These are phyloP conservation scores for Drosophila sucinea DNA, from an alignment of 1,140 invertebrate species.

Conservation along the genomic window DNA sequence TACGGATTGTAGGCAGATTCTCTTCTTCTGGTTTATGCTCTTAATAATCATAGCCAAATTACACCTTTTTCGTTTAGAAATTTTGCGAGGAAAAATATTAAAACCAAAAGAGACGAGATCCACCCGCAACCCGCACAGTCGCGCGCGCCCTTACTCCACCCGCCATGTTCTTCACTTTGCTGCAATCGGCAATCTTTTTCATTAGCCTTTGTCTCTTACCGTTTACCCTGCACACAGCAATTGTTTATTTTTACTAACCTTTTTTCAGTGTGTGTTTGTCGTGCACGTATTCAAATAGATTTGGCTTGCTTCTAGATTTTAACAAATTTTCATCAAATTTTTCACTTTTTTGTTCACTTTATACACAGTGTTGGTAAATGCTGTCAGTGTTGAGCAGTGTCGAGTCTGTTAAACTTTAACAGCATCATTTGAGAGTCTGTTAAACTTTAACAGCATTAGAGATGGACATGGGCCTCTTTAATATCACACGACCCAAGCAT, in stretches of 20 bases:
- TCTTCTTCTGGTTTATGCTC: too few species aligned
- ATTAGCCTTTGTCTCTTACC: not conserved
- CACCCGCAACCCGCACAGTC: not conserved
- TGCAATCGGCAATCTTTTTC: not conserved
- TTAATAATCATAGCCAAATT: too few species aligned
- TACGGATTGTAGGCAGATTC: too few species aligned
- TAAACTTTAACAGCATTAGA: not conserved
- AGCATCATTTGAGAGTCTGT: not conserved
- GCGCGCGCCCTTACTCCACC: conserved; percentile 3
- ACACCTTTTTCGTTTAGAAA: not conserved
- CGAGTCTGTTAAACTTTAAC: not conserved
- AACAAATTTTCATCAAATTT: conserved; percentile 8
- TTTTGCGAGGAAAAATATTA: not conserved
- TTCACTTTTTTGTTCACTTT: conserved; percentile 25
- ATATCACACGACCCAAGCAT: too few species aligned
- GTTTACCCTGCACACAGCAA: too few species aligned
- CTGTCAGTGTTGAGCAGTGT: not conserved
- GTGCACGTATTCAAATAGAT: not conserved
- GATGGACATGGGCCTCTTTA: too few species aligned
- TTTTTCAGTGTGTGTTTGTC: not conserved
- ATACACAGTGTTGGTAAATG: not conserved
- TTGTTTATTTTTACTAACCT: not conserved
- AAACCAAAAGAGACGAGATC: not conserved
- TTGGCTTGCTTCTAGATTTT: conserved; percentile 21
- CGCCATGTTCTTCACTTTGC: conserved; percentile 1